phyloP scores from a whole-genome alignment of 2,797 vertebrate genomes.

The Pseudochaenichthys georgianus region DNA sequence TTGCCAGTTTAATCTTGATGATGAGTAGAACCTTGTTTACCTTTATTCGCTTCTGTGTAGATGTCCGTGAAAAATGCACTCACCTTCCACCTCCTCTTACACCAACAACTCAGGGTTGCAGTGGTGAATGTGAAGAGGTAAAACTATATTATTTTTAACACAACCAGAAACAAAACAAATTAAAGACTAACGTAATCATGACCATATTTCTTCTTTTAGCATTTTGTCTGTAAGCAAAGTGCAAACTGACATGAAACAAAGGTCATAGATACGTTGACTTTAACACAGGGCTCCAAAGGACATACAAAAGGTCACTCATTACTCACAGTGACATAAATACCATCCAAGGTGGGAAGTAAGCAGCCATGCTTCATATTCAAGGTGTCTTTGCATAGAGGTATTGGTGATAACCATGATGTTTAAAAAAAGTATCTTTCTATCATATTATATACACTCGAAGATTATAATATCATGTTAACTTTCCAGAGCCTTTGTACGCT shows the following conservation, averaged over 20 bases:
- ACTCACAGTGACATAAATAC: background rate
- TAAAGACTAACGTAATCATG: background rate
- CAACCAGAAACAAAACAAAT: background rate
- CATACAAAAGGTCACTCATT: background rate
- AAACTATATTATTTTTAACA: background rate
- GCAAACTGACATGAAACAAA: background rate
- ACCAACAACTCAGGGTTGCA: background rate
- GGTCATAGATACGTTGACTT: background rate
- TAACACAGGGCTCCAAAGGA: background rate
- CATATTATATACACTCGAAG: too few relatives aligned
- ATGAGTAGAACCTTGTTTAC: background rate
- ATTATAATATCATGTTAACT: too few relatives aligned
- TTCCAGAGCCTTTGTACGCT: too few relatives aligned
- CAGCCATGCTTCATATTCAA: background rate
- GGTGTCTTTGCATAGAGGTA: too few relatives aligned
- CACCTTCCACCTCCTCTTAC: background rate
- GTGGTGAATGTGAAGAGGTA: background rate
- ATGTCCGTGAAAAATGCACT: constrained; percentile 9
- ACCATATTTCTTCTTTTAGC: background rate
- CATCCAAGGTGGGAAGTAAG: background rate
- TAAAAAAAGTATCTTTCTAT: too few relatives aligned
- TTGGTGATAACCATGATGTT: too few relatives aligned
- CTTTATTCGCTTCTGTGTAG: constrained; percentile 22
- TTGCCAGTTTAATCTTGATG: background rate
- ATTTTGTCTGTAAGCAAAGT: background rate